These are phyloP conservation scores for Phyllostomus discolor DNA, from an alignment of 2,113 vertebrate species.

Conservation along the genomic window DNA sequence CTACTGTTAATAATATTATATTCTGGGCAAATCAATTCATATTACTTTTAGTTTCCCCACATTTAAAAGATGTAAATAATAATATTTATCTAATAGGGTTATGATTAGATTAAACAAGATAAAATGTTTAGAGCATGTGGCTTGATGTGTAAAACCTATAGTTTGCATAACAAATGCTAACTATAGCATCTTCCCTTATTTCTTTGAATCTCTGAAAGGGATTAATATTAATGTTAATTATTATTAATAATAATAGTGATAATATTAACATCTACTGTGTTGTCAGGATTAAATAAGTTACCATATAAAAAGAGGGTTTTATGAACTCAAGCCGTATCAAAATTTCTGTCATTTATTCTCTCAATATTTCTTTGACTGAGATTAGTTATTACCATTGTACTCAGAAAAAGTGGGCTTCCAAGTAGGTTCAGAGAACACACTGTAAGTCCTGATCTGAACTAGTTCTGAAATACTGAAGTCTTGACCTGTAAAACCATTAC, in stretches of 20 bases:
- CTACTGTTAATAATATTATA: background rate
- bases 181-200: background rate
- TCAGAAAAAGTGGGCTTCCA: background rate
- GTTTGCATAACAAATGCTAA: background rate
- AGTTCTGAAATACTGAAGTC: background rate
- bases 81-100: background rate
- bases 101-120: background rate
- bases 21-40: background rate
- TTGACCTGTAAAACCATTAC: background rate
- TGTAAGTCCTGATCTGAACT: background rate
- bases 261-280: background rate
- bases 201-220: background rate
- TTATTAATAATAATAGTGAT: too few species aligned
- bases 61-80: conserved; percentile 1
- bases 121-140: background rate
- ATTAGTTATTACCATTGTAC: background rate
- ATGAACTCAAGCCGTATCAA: background rate
- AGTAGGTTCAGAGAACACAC: background rate
- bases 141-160: background rate
- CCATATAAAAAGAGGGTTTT: background rate
- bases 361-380: background rate
- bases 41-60: background rate
- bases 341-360: background rate
- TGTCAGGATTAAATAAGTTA: background rate
- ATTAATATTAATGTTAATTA: too few species aligned